Conservation (phyloP, 2,888 invertebrate genomes). For the Troilus luridus region DNA sequence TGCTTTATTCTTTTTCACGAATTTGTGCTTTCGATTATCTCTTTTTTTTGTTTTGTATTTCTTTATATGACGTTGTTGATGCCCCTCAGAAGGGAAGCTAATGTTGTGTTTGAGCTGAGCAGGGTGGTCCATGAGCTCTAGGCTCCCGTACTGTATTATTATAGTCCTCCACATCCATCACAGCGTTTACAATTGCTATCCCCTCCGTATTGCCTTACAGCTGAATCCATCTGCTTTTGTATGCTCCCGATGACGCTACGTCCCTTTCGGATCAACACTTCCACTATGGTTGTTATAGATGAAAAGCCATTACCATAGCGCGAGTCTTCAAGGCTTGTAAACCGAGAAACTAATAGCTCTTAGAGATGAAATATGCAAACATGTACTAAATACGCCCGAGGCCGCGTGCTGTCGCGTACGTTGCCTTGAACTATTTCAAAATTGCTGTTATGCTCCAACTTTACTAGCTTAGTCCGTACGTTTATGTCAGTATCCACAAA, state of each 20-base stretch:
- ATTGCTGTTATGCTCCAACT: neutral
- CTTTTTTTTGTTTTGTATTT: neutral
- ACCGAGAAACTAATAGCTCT: neutral
- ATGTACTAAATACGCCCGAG: conserved; percentile 27
- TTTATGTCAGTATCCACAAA: neutral
- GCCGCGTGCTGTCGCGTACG: neutral
- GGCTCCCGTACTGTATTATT: neutral
- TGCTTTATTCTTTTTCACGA: neutral
- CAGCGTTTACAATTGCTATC: conserved; percentile 30
- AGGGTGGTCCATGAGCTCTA: neutral
- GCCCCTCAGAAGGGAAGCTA: neutral
- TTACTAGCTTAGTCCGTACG: neutral
- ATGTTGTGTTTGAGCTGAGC: neutral
- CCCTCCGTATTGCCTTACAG: neutral
- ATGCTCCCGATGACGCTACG: neutral
- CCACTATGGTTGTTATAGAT: neutral
- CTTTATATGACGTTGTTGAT: neutral
- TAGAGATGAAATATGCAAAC: conserved; percentile 22
- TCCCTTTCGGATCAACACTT: neutral
- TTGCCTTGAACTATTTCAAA: conserved; percentile 29
- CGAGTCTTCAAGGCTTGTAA: neutral
- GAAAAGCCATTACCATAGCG: neutral
- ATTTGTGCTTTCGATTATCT: neutral
- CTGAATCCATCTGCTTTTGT: conserved; percentile 8
- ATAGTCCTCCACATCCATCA: conserved; percentile 5